Evolutionary conservation across 2,113 vertebrate genomes (phyloP).

Genomic region (Hippotragus niger): DNA sequence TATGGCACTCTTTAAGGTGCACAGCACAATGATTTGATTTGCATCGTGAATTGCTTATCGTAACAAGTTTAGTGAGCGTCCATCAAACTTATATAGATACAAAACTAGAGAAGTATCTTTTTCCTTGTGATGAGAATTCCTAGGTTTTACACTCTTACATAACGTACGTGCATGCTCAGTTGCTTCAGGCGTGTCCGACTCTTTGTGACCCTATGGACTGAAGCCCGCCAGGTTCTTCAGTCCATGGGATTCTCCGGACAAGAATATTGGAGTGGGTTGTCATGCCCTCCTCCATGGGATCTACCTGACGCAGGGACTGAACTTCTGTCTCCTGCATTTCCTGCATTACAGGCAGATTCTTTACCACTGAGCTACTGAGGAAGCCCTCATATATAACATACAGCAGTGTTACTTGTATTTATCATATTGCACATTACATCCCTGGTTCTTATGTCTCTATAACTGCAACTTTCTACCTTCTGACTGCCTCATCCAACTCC

Average conservation of each 20-base stretch:
- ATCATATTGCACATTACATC: not conserved
- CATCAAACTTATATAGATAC: not conserved
- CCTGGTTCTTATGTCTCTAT: not conserved
- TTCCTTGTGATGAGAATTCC: not conserved
- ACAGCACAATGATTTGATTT: not conserved
- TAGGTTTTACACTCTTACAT: not conserved
- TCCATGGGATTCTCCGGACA: not conserved
- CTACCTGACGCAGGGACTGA: not conserved
- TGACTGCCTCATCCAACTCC: not conserved
- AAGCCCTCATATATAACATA: not conserved
- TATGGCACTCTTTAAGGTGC: not conserved
- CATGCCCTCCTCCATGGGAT: not conserved
- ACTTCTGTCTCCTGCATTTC: not conserved
- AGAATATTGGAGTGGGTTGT: not conserved
- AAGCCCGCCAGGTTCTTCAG: not conserved
- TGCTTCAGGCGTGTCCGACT: not conserved
- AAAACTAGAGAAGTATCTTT: not conserved
- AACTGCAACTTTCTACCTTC: not conserved
- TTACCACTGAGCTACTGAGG: not conserved
- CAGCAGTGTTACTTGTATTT: not conserved
- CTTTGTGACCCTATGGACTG: not conserved
- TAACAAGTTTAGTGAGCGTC: not conserved
- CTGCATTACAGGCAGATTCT: not conserved
- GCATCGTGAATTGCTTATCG: not conserved
- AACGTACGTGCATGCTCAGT: not conserved